Percentiles rank a stretch among this genome's conserved stretches.
Evolutionary conservation across 2,113 vertebrate species (phyloP).

Genomic region (Noctilio leporinus): DNA sequence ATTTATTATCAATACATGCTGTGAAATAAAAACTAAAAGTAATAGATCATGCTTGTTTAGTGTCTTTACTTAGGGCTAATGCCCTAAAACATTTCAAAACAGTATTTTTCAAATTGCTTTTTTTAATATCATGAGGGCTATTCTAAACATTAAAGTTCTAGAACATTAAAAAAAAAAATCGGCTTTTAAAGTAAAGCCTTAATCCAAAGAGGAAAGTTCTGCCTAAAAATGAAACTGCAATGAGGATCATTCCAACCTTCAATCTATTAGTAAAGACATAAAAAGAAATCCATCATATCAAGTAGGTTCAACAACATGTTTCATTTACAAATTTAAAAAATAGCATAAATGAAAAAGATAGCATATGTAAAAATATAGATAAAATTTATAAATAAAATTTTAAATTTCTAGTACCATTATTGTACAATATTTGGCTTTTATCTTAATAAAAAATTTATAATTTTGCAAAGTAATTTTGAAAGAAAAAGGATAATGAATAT

Average conservation of each 20-base stretch:
- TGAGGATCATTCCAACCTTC: neutral
- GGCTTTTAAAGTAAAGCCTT: constrained; percentile 27
- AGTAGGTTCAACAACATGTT: neutral
- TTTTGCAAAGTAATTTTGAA: constrained; percentile 37
- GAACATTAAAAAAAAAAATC: neutral
- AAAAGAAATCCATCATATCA: constrained; percentile 22
- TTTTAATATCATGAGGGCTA: neutral
- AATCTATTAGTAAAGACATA: constrained; percentile 1
- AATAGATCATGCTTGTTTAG: constrained; percentile 10
- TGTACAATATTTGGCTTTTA: constrained; percentile 15
- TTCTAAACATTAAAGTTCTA: constrained; percentile 27
- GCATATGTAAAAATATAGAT: neutral
- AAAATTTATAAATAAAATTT: neutral
- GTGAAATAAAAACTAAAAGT: constrained; percentile 42
- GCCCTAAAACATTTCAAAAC: constrained; percentile 38
- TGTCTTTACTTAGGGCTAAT: constrained; percentile 33
- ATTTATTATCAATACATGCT: constrained; percentile 3
- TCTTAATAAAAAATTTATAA: constrained; percentile 12
- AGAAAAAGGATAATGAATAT: constrained; percentile 41
- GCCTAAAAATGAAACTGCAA: constrained; percentile 22
- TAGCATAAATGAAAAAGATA: neutral
- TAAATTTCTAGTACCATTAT: neutral
- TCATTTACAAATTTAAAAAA: constrained; percentile 13
- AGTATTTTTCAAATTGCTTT: neutral
- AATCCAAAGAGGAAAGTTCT: constrained; percentile 19